Evolutionary conservation across 2,888 invertebrate genomes (phyloP).

Genomic region (Mesopsocus fuscifrons): DNA sequence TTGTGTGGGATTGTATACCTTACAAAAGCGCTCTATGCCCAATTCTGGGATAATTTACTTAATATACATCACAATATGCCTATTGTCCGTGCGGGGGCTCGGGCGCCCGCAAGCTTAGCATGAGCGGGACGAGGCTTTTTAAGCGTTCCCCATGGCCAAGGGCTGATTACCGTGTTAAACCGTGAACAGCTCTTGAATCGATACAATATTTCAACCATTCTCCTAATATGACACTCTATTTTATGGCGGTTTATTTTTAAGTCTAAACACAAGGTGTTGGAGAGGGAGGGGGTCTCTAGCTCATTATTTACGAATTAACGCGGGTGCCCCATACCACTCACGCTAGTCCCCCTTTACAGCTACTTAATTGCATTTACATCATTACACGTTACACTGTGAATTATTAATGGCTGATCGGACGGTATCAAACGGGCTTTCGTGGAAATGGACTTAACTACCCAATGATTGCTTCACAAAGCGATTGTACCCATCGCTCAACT

Average conservation of each 20-base stretch:
- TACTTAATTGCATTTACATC: no score
- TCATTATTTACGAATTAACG: no score
- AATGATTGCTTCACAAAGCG: no score
- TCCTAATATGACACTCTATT: slow-evolving; percentile 8
- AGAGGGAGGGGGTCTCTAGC: no score
- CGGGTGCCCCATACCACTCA: no score
- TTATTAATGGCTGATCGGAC: no score
- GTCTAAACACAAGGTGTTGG: slow-evolving; percentile 7
- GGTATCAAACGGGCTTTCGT: no score
- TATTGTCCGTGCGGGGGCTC: neutral
- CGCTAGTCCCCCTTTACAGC: no score
- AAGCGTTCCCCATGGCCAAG: neutral
- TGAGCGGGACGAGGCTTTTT: neutral
- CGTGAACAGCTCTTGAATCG: slow-evolving; percentile 10
- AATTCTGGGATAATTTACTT: slow-evolving; percentile 8
- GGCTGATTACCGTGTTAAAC: slow-evolving; percentile 8
- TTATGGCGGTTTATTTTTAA: slow-evolving; percentile 6
- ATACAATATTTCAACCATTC: slow-evolving; percentile 8
- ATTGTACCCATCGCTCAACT: no score
- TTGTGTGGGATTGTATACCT: slow-evolving; percentile 10
- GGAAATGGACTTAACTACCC: no score
- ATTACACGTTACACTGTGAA: no score
- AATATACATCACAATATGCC: slow-evolving; percentile 10
- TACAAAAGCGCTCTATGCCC: slow-evolving; percentile 7
- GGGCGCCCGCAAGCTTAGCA: neutral